phyloP scores from a whole-genome alignment of 1,140 invertebrate genomes.

The Cotesia glomerata region DNA sequence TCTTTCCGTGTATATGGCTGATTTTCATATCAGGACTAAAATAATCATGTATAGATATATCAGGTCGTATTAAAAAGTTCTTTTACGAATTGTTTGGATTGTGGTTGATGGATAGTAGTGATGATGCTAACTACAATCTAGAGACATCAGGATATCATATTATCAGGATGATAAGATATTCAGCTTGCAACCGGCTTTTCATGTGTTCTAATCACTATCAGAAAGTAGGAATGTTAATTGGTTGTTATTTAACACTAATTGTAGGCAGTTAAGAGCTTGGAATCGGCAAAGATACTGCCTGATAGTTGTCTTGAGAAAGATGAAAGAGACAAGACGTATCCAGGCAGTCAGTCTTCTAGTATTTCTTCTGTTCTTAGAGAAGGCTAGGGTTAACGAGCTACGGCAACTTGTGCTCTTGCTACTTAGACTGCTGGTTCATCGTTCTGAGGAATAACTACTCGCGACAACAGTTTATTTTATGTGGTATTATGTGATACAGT shows the following conservation, averaged over 20 bases:
- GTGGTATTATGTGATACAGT: constrained; percentile 7
- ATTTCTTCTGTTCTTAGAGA: constrained; percentile 28
- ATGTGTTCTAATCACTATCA: too few species aligned
- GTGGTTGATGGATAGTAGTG: too few species aligned
- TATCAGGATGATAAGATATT: too few species aligned
- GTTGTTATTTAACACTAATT: constrained; percentile 19
- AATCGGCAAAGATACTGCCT: constrained; percentile 3
- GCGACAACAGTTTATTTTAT: background rate
- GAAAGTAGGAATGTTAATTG: background rate
- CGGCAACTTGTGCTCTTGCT: background rate
- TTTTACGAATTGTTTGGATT: too few species aligned
- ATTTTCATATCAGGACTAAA: too few species aligned
- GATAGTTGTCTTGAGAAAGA: constrained; percentile 20
- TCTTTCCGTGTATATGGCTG: too few species aligned
- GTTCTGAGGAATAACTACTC: background rate
- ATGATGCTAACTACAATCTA: background rate
- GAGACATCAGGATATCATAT: too few species aligned
- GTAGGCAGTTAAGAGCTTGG: background rate
- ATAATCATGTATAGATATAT: too few species aligned
- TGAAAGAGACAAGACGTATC: constrained; percentile 17
- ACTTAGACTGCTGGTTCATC: background rate
- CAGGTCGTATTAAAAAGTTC: too few species aligned
- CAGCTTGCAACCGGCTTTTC: too few species aligned
- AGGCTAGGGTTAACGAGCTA: constrained; percentile 27
- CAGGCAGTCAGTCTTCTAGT: constrained; percentile 22